Conservation (phyloP, 2,113 vertebrate genomes). For the Parus major region DNA sequence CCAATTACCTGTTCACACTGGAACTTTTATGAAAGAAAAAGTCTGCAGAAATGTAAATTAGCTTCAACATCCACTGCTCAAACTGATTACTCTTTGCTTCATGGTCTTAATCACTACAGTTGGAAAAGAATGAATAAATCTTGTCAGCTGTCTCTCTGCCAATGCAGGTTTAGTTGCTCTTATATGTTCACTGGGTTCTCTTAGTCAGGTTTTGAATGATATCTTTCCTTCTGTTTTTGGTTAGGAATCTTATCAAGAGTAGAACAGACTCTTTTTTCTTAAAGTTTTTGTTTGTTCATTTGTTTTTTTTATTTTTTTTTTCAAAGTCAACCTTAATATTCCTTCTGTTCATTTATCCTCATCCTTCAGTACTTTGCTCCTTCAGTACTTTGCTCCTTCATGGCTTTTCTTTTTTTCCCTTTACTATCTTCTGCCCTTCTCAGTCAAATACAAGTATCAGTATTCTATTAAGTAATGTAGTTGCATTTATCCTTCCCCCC, state of each 20-base stretch:
- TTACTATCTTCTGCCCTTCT: not conserved
- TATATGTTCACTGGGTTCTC: not conserved
- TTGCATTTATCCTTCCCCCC: not conserved
- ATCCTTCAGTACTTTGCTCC: not conserved
- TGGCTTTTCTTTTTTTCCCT: not conserved
- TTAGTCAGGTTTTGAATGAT: not conserved
- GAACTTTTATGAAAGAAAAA: conserved; percentile 7
- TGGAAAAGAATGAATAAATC: not conserved
- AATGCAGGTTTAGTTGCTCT: not conserved
- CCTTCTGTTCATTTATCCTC: not conserved
- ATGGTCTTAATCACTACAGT: not conserved
- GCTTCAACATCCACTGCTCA: not conserved
- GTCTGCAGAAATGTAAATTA: not conserved
- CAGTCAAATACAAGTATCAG: not conserved
- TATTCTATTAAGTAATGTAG: not conserved
- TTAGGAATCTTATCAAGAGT: not conserved
- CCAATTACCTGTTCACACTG: conserved; percentile 21
- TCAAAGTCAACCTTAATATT: not conserved
- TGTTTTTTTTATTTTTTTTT: not conserved
- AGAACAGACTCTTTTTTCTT: not conserved
- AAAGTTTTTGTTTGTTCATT: too few species aligned
- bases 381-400: not conserved
- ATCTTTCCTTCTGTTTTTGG: not conserved
- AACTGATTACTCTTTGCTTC: not conserved
- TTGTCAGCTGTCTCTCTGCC: not conserved